Evolutionary conservation across 92 coral and sea anemone genomes (phyloP).

Genomic region (Meandrina meandrites): DNA sequence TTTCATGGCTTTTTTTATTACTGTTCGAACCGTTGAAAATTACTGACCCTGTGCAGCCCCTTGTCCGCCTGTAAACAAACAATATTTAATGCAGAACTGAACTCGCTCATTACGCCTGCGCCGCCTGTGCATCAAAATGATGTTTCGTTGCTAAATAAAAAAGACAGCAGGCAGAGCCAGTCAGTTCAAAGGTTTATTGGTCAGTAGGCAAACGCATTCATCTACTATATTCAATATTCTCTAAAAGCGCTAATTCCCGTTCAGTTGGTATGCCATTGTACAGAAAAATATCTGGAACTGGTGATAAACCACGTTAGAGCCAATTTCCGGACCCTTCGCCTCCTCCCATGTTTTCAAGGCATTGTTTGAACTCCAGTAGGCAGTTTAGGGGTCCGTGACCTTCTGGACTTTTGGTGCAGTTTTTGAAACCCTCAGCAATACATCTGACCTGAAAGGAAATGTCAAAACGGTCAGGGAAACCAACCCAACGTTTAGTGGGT

Average conservation of each 20-base stretch:
- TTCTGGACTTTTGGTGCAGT: neutral
- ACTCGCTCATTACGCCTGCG: too few relatives aligned
- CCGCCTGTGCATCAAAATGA: too few relatives aligned
- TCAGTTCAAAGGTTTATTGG: neutral
- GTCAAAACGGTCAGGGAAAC: too few relatives aligned
- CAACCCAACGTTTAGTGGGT: too few relatives aligned
- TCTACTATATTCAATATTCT: neutral
- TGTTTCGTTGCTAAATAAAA: too few relatives aligned
- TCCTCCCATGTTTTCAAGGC: neutral
- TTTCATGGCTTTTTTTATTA: too few relatives aligned
- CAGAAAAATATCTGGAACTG: neutral
- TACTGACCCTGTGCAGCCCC: too few relatives aligned
- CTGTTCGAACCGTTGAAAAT: too few relatives aligned
- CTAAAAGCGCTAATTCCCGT: neutral
- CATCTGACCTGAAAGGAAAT: neutral
- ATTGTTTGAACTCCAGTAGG: neutral
- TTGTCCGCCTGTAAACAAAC: too few relatives aligned
- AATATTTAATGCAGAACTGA: too few relatives aligned
- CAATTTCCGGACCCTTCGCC: neutral
- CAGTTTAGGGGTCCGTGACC: neutral
- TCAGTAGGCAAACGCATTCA: neutral
- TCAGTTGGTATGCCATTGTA: neutral
- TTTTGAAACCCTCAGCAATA: constrained; percentile 4
- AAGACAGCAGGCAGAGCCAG: neutral
- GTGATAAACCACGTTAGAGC: neutral